Base-by-base conservation (phyloP, 2,113 vertebrate genomes). In the Cranoglanis bouderius region DNA sequence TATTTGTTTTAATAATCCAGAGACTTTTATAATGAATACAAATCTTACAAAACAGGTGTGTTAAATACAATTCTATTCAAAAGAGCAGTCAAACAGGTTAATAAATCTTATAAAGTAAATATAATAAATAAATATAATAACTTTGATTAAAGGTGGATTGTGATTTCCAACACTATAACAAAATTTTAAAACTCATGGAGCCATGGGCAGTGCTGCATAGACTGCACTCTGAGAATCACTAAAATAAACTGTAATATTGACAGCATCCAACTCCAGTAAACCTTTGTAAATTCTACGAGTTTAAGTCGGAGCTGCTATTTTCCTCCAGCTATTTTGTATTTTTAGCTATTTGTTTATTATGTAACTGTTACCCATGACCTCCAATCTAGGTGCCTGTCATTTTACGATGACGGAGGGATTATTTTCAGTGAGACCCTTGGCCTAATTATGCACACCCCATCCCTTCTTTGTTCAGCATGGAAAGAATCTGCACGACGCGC, bases 401-500 rank as follows among this genome's bases (percentile, higher is more conserved):
- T 59, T 86, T 81, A 19, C 57, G 40, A 63, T 53, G 80, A 55
- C 21, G 65, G 4, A 59, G 59, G 13, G 35, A 90, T 65, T 87
- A 85, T 91, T 92, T 93, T 90, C 51, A 83, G 57, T 24, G 61
- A 65, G 61, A 90, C 83, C 93, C 85, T 90, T 92, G 89, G 85
- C 86, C 90, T 86, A 57, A 75, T 86, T 85, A 9, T 59, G 46
- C 19, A 2, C 84, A 82, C 81, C 57, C 85, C 78, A 82, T 89
- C 61, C 77, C 78, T 51, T 70, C 90, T 94, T 92, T 92, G 85
- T 90, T 88, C 24, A 72, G 86, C 4, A 4, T 85, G 90, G 92
- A 95, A 94, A 93, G 90, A 93, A 93, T 94, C 78, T 65, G 10
- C 43, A 24, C 32, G 77, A n/a, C 55, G 35, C 3, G 75, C 88